phyloP scores from a whole-genome alignment of 2,797 vertebrate species.

The Neostethus bicornis region DNA sequence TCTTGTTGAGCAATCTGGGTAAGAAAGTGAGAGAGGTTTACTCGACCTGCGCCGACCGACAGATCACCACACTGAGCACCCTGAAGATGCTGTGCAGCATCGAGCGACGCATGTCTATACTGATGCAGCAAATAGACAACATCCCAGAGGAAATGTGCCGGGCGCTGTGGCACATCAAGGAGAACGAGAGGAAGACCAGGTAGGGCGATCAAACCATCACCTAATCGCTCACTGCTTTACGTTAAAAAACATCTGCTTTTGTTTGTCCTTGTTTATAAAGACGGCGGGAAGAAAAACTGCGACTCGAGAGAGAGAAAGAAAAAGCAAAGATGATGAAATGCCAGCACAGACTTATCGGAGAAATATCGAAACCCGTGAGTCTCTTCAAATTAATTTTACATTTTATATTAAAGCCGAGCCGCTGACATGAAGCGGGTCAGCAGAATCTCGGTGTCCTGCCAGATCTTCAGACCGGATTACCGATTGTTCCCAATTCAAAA shows the following conservation, averaged over 20 bases:
- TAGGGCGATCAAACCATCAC: conserved; percentile 44
- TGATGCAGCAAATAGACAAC: conserved; percentile 81
- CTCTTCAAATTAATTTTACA: neutral
- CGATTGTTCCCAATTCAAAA: too few species aligned
- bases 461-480: too few species aligned
- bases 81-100: conserved; percentile 83
- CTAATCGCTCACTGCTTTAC: neutral
- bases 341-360: conserved; percentile 67
- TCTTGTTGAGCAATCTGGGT: conserved; percentile 73
- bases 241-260: neutral
- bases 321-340: conserved; percentile 76
- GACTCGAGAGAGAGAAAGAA: conserved; percentile 71
- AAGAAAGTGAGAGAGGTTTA: conserved; percentile 83
- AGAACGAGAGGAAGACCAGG: conserved; percentile 79
- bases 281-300: conserved; percentile 79
- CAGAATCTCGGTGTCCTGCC: too few species aligned
- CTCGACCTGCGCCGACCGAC: conserved; percentile 70
- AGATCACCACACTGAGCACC: conserved; percentile 69
- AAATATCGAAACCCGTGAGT: conserved; percentile 72
- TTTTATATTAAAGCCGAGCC: neutral
- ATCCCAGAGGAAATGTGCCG: conserved; percentile 75
- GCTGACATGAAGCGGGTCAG: neutral
- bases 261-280: conserved; percentile 50
- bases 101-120: conserved; percentile 75
- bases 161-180: conserved; percentile 74